These are phyloP conservation scores for Agapostemon virescens DNA, from an alignment of 2,888 invertebrate species.

Conservation along the genomic window DNA sequence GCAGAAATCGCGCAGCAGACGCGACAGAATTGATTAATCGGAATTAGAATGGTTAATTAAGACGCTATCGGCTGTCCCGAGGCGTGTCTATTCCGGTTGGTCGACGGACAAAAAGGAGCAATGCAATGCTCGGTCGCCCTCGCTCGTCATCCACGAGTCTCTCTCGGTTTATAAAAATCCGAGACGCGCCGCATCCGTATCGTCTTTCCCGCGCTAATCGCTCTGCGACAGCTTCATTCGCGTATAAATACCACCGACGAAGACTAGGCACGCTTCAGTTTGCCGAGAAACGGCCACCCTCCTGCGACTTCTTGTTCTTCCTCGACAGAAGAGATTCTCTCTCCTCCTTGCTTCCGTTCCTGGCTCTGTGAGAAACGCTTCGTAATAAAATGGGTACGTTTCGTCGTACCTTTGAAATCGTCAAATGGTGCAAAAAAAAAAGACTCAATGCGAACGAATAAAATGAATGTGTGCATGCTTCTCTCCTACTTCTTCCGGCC, in stretches of 20 bases:
- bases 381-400: conserved; percentile 49
- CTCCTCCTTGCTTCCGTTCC: neutral
- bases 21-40: conserved; percentile 57
- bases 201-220: conserved; percentile 38
- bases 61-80: conserved; percentile 45
- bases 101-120: conserved; percentile 10
- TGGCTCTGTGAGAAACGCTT: neutral
- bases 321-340: neutral
- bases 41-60: conserved; percentile 55
- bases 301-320: neutral
- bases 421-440: neutral
- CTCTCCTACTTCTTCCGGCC: neutral
- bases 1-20: neutral
- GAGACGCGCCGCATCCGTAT: conserved; percentile 22
- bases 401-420: conserved; percentile 12
- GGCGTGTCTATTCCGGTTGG: neutral
- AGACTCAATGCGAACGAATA: neutral
- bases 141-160: conserved; percentile 35
- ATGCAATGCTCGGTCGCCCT: conserved; percentile 7
- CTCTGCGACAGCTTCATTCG: conserved; percentile 39
- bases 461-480: neutral
- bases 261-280: conserved; percentile 62
- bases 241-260: conserved; percentile 70
- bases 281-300: conserved; percentile 11
- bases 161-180: conserved; percentile 32